A percentile compares a stretch with the other conserved stretches of the same genome.
phyloP scores from a whole-genome alignment of 2,888 invertebrate species.

The Thelaira solivaga region DNA sequence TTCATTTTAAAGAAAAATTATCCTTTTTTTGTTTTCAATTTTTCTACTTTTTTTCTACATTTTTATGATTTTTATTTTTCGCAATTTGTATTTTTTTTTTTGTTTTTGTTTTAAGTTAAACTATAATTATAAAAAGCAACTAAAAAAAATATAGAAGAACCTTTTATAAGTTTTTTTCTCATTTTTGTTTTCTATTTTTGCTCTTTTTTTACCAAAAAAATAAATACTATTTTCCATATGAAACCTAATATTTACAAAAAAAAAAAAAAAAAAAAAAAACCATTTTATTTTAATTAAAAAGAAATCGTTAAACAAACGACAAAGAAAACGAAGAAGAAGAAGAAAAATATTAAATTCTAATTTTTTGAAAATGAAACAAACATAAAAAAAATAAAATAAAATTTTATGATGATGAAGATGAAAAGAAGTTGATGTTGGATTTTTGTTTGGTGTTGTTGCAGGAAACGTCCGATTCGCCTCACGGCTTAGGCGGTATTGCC shows the following conservation, averaged over 20 bases:
- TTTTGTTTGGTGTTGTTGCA: conserved; percentile 90
- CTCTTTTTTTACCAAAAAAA: conserved; percentile 50
- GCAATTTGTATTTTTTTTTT: conserved; percentile 48
- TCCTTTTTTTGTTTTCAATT: conserved; percentile 55
- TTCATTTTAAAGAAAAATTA: conserved; percentile 44
- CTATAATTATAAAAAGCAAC: conserved; percentile 41
- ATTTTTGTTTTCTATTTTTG: conserved; percentile 58
- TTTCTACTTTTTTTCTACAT: conserved; percentile 55
- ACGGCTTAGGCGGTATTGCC: conserved; percentile 79
- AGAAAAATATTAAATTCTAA: conserved; percentile 65
- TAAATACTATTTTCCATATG: conserved; percentile 29
- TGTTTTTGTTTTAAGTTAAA: conserved; percentile 51
- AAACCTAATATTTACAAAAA: conserved; percentile 40
- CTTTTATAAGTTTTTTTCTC: conserved; percentile 50
- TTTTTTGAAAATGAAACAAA: conserved; percentile 57
- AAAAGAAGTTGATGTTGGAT: conserved; percentile 92
- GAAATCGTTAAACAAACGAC: conserved; percentile 58
- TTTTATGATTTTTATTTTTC: conserved; percentile 58
- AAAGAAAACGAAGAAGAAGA: conserved; percentile 64
- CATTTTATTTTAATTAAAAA: conserved; percentile 39
- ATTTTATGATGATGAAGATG: conserved; percentile 69
- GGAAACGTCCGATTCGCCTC: conserved; percentile 85
- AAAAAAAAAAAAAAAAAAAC: conserved; percentile 27
- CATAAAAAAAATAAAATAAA: conserved; percentile 65
- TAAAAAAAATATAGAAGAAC: conserved; percentile 59